phyloP scores from a whole-genome alignment of 2,797 vertebrate species.

The Coregonus suidteri region DNA sequence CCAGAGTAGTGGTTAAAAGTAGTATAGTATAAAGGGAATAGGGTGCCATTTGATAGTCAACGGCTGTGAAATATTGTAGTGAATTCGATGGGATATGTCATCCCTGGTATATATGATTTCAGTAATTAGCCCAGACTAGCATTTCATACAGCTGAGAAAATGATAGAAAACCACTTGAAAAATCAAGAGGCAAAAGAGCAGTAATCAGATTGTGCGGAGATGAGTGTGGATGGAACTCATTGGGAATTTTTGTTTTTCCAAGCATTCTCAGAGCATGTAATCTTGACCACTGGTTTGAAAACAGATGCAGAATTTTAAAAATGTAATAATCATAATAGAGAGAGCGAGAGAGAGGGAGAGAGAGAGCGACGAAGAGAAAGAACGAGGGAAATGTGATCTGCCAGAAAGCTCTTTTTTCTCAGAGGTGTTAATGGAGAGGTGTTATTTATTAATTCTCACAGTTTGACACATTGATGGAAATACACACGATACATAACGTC shows the following conservation, averaged over 20 bases:
- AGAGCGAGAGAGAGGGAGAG: no score
- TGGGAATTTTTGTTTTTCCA: no score
- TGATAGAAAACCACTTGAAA: no score
- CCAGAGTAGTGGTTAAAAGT: no score
- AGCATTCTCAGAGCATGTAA: neutral
- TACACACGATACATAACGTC: neutral
- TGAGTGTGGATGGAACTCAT: no score
- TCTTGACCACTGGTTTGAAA: neutral
- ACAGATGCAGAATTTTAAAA: neutral
- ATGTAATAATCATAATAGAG: no score
- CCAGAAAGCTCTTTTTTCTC: neutral
- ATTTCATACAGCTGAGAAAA: neutral
- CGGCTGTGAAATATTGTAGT: neutral
- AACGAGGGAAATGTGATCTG: no score
- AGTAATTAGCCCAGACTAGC: neutral
- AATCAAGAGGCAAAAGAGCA: no score
- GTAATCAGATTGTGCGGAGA: no score
- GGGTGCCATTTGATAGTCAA: no score
- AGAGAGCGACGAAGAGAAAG: no score
- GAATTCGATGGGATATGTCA: neutral
- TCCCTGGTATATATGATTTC: neutral
- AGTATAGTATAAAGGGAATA: no score
- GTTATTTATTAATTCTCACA: constrained; percentile 2
- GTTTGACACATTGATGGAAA: neutral
- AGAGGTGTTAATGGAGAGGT: constrained; percentile 5